Evolutionary conservation across 2,113 vertebrate species (phyloP).

Genomic region (Phoxinus phoxinus): DNA sequence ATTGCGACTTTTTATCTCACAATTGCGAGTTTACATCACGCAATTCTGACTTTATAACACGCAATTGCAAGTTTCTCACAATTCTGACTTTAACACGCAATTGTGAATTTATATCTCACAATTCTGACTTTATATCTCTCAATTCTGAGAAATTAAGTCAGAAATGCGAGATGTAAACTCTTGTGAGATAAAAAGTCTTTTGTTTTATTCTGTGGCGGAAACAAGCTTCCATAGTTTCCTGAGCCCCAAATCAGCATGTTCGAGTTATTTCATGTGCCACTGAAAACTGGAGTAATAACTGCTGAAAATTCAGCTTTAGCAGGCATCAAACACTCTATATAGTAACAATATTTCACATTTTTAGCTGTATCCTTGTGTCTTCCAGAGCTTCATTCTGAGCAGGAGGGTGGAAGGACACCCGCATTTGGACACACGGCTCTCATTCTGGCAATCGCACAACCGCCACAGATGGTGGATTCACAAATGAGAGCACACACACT

Average conservation of each 20-base stretch:
- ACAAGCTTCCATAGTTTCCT: background rate
- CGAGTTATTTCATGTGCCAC: background rate
- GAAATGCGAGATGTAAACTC: too few species aligned
- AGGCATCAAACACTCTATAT: background rate
- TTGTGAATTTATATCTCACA: too few species aligned
- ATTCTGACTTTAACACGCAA: too few species aligned
- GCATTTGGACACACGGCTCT: conserved; percentile 62
- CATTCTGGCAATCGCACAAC: conserved; percentile 64
- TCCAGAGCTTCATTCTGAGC: conserved; percentile 48
- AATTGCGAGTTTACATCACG: too few species aligned
- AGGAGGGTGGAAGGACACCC: conserved; percentile 61
- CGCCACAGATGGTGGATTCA: conserved; percentile 70
- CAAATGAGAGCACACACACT: conserved; percentile 60
- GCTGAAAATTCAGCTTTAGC: background rate
- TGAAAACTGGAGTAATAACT: background rate
- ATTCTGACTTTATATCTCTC: too few species aligned
- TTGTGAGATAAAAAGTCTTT: too few species aligned
- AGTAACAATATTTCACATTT: background rate
- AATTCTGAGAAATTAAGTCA: too few species aligned
- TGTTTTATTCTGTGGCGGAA: too few species aligned
- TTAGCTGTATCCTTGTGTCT: conserved; percentile 49
- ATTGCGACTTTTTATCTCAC: too few species aligned
- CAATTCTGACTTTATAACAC: too few species aligned
- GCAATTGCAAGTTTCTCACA: too few species aligned
- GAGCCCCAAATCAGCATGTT: background rate